phyloP scores from a whole-genome alignment of 2,888 invertebrate species.

The Eupithecia centaureata region DNA sequence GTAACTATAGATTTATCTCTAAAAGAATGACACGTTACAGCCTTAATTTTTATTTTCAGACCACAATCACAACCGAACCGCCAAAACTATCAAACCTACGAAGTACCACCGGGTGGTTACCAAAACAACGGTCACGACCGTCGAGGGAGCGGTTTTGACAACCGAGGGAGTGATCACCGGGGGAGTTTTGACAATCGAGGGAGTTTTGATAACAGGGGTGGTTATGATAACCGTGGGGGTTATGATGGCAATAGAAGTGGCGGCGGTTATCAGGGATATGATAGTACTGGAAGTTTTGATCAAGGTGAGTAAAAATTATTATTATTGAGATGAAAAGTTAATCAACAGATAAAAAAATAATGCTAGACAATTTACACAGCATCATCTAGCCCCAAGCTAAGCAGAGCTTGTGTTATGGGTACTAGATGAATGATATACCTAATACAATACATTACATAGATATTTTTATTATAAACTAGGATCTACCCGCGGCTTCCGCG shows the following conservation, averaged over 20 bases:
- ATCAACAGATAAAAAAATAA: too few relatives aligned
- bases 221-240: conserved; percentile 42
- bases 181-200: conserved; percentile 39
- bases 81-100: conserved; percentile 68
- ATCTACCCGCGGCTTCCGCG: too few relatives aligned
- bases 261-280: conserved; percentile 30
- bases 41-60: conserved; percentile 47
- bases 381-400: too few relatives aligned
- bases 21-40: neutral
- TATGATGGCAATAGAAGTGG: conserved; percentile 46
- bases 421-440: too few relatives aligned
- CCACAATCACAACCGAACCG: conserved; percentile 60
- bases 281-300: conserved; percentile 33
- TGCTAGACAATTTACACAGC: too few relatives aligned
- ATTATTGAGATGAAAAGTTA: too few relatives aligned
- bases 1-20: neutral
- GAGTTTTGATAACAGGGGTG: conserved; percentile 49
- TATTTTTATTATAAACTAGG: too few relatives aligned
- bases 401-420: too few relatives aligned
- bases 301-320: conserved; percentile 34
- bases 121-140: conserved; percentile 46
- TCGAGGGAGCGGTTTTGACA: conserved; percentile 49
- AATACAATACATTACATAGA: too few relatives aligned
- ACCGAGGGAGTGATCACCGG: conserved; percentile 39
- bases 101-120: conserved; percentile 70